Evolutionary conservation across 2,113 vertebrate genomes (phyloP).

Genomic region (Fregetta grallaria): DNA sequence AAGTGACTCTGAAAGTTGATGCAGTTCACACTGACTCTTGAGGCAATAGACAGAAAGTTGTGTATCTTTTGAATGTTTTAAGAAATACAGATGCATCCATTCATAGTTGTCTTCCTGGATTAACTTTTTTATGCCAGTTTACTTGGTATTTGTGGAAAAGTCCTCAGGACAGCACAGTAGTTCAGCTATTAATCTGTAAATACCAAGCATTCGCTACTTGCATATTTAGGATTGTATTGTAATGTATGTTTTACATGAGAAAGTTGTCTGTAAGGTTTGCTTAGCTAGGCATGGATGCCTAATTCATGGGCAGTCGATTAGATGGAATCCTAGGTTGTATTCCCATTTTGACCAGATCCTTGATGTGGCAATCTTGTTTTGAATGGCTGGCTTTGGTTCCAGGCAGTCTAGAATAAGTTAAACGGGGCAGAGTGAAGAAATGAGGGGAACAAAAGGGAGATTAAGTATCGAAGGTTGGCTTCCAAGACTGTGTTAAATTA

Average conservation of each 20-base stretch:
- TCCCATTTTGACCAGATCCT: not conserved
- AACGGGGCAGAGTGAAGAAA: constrained; percentile 13
- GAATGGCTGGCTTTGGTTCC: constrained; percentile 7
- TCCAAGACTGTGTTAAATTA: not conserved
- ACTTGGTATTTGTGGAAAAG: not conserved
- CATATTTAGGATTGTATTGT: not conserved
- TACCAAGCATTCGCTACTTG: not conserved
- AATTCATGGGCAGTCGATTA: not conserved
- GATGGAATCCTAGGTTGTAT: not conserved
- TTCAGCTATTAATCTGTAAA: not conserved
- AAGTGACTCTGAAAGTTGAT: not conserved
- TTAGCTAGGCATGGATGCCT: not conserved
- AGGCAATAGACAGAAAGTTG: not conserved
- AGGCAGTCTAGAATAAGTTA: not conserved
- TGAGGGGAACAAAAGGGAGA: constrained; percentile 5
- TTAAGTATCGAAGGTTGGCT: constrained; percentile 9
- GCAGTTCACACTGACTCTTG: not conserved
- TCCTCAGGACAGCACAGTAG: not conserved
- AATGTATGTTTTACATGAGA: not conserved
- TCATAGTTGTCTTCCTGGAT: not conserved
- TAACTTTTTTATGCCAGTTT: not conserved
- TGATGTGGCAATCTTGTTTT: not conserved
- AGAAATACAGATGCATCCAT: not conserved
- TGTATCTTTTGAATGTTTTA: not conserved
- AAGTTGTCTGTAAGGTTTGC: constrained; percentile 10